Evolutionary conservation across 1,140 invertebrate genomes (phyloP).

Genomic region (Lepidurus couesii): DNA sequence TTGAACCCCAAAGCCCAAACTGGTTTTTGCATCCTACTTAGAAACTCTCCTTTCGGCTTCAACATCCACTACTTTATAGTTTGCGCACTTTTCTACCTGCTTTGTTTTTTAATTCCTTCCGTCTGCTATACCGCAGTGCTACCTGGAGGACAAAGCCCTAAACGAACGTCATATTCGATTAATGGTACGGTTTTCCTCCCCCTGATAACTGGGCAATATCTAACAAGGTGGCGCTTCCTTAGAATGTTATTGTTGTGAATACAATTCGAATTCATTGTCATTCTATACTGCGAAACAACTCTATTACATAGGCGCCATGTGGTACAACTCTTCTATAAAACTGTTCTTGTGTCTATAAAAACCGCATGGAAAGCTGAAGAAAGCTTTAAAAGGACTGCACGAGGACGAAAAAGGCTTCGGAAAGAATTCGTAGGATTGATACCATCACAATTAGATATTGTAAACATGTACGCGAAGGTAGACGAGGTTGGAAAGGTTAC

Average conservation of each 20-base stretch:
- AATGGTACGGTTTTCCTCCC: neutral
- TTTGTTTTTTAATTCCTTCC: neutral
- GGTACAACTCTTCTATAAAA: too few relatives aligned
- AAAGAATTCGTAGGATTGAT: neutral
- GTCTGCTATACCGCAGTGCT: neutral
- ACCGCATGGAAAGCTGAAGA: too few relatives aligned
- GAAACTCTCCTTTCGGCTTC: too few relatives aligned
- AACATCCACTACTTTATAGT: too few relatives aligned
- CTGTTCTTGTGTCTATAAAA: too few relatives aligned
- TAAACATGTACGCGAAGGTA: neutral
- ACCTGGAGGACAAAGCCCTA: neutral
- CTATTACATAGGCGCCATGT: too few relatives aligned
- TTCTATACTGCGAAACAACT: neutral
- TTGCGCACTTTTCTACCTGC: neutral
- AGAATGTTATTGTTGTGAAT: neutral
- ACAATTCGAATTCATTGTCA: neutral
- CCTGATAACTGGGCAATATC: neutral
- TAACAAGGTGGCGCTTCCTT: neutral
- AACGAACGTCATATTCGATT: neutral
- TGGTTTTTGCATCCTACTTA: too few relatives aligned
- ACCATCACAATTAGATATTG: neutral
- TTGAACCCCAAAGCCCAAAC: too few relatives aligned
- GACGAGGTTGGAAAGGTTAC: neutral
- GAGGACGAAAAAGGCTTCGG: too few relatives aligned
- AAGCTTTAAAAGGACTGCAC: too few relatives aligned